Conservation (phyloP, 1,140 invertebrate species). For the Lethrus apterus region DNA sequence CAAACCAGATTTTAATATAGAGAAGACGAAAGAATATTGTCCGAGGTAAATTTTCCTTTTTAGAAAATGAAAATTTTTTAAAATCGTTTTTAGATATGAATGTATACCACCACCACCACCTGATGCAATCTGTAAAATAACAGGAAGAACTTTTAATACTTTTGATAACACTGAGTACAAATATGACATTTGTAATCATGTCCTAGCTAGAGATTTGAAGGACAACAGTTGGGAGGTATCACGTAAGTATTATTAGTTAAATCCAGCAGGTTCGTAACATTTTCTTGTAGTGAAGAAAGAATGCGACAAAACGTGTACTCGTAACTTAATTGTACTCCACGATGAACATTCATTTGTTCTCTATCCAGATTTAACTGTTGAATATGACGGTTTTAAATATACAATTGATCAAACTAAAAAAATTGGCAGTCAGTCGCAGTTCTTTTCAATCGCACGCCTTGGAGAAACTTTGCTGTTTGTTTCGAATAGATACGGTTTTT, state of each 20-base stretch:
- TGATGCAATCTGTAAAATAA: conserved; percentile 62
- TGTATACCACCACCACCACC: conserved; percentile 54
- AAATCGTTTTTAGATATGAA: conserved; percentile 48
- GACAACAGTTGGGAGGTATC: conserved; percentile 57
- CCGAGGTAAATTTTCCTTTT: conserved; percentile 5
- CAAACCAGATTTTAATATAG: conserved; percentile 27
- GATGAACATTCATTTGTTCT: conserved; percentile 51
- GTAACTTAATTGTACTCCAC: conserved; percentile 51
- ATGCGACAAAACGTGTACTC: conserved; percentile 48
- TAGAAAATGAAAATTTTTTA: not conserved
- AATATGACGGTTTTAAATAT: conserved; percentile 58
- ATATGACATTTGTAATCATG: conserved; percentile 73
- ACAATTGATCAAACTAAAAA: conserved; percentile 59
- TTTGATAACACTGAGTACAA: conserved; percentile 71
- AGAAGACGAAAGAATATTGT: not conserved
- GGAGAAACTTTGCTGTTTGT: conserved; percentile 61
- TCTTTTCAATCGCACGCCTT: conserved; percentile 58
- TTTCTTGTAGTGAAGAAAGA: conserved; percentile 55
- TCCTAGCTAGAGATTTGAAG: conserved; percentile 59
- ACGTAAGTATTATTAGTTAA: conserved; percentile 43
- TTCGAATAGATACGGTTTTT: conserved; percentile 63
- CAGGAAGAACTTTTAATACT: conserved; percentile 65
- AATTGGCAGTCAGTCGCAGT: conserved; percentile 53
- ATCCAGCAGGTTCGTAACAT: too few species aligned
- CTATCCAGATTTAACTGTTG: conserved; percentile 56